These are phyloP conservation scores for Elysia crispata DNA, from an alignment of 2,888 invertebrate species.

Conservation along the genomic window DNA sequence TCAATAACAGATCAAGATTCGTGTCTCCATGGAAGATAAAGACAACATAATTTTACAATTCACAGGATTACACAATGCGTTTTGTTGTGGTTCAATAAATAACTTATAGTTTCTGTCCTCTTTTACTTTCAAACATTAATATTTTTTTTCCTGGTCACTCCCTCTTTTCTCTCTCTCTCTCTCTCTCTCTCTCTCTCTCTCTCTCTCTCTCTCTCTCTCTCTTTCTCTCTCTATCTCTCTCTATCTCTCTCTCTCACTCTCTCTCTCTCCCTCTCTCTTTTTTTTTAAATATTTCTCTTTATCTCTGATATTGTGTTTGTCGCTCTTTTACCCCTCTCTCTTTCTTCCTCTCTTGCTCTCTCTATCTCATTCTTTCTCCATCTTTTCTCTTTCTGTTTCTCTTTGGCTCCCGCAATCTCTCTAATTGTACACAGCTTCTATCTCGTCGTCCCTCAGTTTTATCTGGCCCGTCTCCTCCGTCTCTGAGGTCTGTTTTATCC, in stretches of 20 bases:
- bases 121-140: no score
- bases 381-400: constrained; percentile 2
- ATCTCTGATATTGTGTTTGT: neutral
- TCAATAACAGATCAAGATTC: no score
- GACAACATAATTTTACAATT: no score
- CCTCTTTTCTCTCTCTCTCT: constrained; percentile 7
- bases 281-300: neutral
- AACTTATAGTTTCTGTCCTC: no score
- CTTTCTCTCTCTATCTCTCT: constrained; percentile 5
- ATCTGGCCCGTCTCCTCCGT: no score
- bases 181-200: constrained; percentile 25
- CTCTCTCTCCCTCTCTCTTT: neutral
- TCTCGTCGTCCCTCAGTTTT: neutral
- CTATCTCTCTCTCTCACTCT: constrained; percentile 15
- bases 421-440: no score
- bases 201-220: constrained; percentile 25
- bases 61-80: no score
- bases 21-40: no score
- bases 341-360: neutral
- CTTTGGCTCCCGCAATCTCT: neutral
- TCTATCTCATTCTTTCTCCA: neutral
- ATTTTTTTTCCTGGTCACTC: neutral
- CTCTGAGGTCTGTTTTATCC: no score
- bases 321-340: neutral
- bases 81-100: no score